phyloP scores from a whole-genome alignment of 2,113 vertebrate genomes.

The Thunnus maccoyii region DNA sequence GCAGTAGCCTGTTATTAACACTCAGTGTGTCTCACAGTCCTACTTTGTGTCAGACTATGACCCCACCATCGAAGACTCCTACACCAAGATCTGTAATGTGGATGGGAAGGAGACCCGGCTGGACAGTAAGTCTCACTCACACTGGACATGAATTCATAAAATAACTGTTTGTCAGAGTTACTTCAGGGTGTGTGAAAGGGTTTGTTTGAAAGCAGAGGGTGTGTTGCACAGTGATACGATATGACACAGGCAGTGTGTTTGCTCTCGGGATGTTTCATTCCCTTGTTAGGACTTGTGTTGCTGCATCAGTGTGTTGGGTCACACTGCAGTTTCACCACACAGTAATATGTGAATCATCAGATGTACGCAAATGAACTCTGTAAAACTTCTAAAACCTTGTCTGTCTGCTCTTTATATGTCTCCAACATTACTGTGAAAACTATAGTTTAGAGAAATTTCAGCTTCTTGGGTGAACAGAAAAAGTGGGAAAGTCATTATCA shows the following conservation, averaged over 20 bases:
- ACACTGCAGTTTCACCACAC: slow-evolving; percentile 24
- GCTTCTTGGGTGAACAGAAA: background rate
- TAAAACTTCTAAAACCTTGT: background rate
- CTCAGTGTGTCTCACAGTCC: slow-evolving; percentile 81
- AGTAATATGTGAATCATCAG: slow-evolving; percentile 31
- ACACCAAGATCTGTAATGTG: slow-evolving; percentile 91
- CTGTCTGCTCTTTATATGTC: background rate
- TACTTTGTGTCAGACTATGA: slow-evolving; percentile 96
- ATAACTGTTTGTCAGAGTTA: slow-evolving; percentile 9
- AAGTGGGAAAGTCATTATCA: background rate
- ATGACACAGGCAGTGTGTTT: slow-evolving; percentile 45
- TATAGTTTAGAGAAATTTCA: background rate
- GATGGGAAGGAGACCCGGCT: slow-evolving; percentile 88
- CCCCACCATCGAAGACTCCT: slow-evolving; percentile 95
- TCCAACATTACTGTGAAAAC: background rate
- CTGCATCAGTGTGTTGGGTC: slow-evolving; percentile 23
- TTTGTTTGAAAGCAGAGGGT: slow-evolving; percentile 39
- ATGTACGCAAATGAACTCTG: background rate
- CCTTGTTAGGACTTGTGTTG: slow-evolving; percentile 75
- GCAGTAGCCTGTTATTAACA: background rate
- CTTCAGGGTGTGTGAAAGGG: slow-evolving; percentile 22
- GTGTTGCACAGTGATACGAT: slow-evolving; percentile 45
- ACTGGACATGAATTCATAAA: background rate
- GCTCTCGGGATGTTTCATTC: slow-evolving; percentile 62
- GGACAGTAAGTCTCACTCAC: slow-evolving; percentile 87